Evolutionary conservation across 2,888 invertebrate species (phyloP).

Genomic region (Athetis lepigone): DNA sequence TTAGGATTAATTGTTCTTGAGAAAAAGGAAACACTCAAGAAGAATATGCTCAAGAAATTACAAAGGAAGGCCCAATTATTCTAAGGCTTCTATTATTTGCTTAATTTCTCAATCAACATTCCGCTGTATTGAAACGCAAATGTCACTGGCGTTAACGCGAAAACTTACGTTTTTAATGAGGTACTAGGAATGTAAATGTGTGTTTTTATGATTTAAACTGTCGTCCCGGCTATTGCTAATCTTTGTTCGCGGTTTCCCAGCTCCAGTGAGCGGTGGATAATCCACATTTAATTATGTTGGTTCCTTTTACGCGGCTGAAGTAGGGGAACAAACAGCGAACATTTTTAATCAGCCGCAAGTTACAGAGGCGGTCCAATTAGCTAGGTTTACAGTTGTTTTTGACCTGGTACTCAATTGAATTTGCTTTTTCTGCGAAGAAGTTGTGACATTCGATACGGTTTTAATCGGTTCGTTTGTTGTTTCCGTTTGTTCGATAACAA

Average conservation of each 20-base stretch:
- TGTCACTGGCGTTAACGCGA: constrained; percentile 13
- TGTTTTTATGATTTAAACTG: constrained; percentile 49
- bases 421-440: constrained; percentile 12
- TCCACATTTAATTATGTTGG: constrained; percentile 75
- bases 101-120: constrained; percentile 49
- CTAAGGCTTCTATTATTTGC: constrained; percentile 36
- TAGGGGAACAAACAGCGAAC: constrained; percentile 70
- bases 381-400: constrained; percentile 35
- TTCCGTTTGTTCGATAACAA: background rate
- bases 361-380: constrained; percentile 49
- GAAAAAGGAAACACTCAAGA: constrained; percentile 46
- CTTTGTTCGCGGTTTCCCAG: constrained; percentile 44
- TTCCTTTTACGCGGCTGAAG: constrained; percentile 57
- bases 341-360: constrained; percentile 68
- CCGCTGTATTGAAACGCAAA: constrained; percentile 42
- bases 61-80: constrained; percentile 38
- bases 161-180: constrained; percentile 38
- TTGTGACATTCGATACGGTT: constrained; percentile 24
- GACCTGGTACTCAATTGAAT: constrained; percentile 28
- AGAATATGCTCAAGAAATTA: constrained; percentile 36
- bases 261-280: constrained; percentile 60
- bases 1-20: constrained; percentile 51
- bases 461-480: constrained; percentile 7
- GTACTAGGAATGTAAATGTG: constrained; percentile 48
- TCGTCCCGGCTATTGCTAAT: constrained; percentile 44